A percentile compares a stretch with the other conserved stretches of the same genome.
Conservation (phyloP, 2,113 vertebrate genomes). For the Sardina pilchardus region DNA sequence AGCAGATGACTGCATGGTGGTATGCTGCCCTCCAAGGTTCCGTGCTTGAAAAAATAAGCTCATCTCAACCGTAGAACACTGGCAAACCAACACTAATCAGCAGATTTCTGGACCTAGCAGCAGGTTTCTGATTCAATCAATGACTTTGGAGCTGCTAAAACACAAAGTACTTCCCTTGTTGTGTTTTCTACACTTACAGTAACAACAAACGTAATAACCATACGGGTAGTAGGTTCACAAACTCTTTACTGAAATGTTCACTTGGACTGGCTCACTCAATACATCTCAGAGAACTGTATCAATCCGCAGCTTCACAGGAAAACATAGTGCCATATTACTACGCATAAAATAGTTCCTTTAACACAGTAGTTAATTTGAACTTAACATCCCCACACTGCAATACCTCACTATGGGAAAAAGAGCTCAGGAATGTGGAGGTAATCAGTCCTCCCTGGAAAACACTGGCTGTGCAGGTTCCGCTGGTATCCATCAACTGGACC, state of each 20-base stretch:
- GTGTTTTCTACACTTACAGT: no score
- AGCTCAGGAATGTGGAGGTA: background rate
- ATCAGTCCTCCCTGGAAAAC: background rate
- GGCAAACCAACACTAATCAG: background rate
- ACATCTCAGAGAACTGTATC: no score
- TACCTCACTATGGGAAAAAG: background rate
- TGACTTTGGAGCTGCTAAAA: background rate
- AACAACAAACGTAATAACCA: no score
- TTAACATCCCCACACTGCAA: background rate
- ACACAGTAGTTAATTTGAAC: no score
- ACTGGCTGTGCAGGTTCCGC: background rate
- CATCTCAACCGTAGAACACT: background rate
- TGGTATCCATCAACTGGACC: background rate
- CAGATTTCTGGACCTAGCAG: background rate
- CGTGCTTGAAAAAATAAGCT: background rate
- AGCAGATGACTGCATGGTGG: background rate
- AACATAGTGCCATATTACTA: no score
- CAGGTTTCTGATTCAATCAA: background rate
- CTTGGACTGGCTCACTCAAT: no score
- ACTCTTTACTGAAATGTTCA: no score
- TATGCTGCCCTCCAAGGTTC: background rate
- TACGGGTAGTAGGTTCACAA: no score
- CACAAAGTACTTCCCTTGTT: background rate
- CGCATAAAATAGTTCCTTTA: no score
- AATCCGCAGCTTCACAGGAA: no score